Conservation (phyloP, 2,888 invertebrate genomes). For the Odontocolon sp. region DNA sequence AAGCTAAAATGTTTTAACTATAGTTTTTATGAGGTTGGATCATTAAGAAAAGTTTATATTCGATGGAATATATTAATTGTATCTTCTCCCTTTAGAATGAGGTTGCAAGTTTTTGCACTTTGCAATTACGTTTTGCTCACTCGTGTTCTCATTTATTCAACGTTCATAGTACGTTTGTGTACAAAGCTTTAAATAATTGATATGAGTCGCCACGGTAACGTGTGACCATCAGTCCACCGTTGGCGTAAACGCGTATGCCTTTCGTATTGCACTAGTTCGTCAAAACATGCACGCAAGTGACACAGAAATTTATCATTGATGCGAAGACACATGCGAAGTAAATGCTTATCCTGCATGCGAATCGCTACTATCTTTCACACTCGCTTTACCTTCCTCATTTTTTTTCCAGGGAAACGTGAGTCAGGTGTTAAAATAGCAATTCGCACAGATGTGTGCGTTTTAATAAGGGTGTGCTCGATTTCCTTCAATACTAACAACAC, state of each 20-base stretch:
- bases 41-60: too few species aligned
- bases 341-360: conserved; percentile 38
- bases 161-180: background rate
- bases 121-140: background rate
- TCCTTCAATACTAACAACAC: conserved; percentile 10
- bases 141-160: background rate
- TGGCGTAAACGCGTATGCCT: conserved; percentile 4
- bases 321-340: conserved; percentile 45
- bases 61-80: too few species aligned
- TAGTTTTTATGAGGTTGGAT: too few species aligned
- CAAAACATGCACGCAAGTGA: conserved; percentile 19
- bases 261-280: conserved; percentile 17
- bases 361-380: conserved; percentile 13
- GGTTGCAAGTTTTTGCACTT: conserved; percentile 3
- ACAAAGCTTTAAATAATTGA: conserved; percentile 48
- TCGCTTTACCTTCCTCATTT: conserved; percentile 16
- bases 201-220: conserved; percentile 35
- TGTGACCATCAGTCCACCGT: conserved; percentile 2
- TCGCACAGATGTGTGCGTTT: background rate
- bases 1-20: too few species aligned
- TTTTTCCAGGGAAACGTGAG: conserved; percentile 26
- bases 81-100: too few species aligned
- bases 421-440: conserved; percentile 30
- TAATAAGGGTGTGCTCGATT: conserved; percentile 42
- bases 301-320: conserved; percentile 48